These are phyloP conservation scores for Osedax frankpressi DNA, from an alignment of 2,888 invertebrate genomes.

Conservation along the genomic window DNA sequence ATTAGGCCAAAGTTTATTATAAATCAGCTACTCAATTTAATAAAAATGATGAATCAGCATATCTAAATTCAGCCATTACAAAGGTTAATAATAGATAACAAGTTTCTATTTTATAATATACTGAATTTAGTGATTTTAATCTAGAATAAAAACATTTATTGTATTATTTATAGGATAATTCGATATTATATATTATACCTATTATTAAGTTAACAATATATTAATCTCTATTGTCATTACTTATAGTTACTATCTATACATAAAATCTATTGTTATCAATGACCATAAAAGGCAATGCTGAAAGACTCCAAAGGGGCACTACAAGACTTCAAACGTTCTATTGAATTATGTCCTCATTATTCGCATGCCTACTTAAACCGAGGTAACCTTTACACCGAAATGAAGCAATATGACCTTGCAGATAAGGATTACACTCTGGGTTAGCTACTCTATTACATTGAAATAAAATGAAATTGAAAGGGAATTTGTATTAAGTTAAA, in stretches of 20 bases:
- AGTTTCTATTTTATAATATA: too few species aligned
- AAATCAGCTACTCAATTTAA: constrained; percentile 35
- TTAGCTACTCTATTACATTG: constrained; percentile 25
- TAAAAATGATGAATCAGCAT: constrained; percentile 41
- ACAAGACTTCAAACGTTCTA: constrained; percentile 38
- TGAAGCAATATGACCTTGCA: constrained; percentile 37
- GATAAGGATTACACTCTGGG: constrained; percentile 41
- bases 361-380: constrained; percentile 45
- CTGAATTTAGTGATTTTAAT: too few species aligned
- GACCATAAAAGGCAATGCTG: constrained; percentile 35
- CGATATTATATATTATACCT: too few species aligned
- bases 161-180: too few species aligned
- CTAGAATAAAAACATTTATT: too few species aligned
- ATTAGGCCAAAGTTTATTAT: constrained; percentile 41
- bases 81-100: too few species aligned
- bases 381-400: constrained; percentile 41
- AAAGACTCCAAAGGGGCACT: constrained; percentile 40
- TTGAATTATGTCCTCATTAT: constrained; percentile 39
- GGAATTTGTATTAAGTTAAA: too few species aligned
- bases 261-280: too few species aligned
- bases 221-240: too few species aligned
- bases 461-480: too few species aligned
- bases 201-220: too few species aligned
- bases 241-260: too few species aligned
- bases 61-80: constrained; percentile 43